These are phyloP conservation scores for Asteroscopus sphinx DNA, from an alignment of 2,888 invertebrate genomes.

Conservation along the genomic window DNA sequence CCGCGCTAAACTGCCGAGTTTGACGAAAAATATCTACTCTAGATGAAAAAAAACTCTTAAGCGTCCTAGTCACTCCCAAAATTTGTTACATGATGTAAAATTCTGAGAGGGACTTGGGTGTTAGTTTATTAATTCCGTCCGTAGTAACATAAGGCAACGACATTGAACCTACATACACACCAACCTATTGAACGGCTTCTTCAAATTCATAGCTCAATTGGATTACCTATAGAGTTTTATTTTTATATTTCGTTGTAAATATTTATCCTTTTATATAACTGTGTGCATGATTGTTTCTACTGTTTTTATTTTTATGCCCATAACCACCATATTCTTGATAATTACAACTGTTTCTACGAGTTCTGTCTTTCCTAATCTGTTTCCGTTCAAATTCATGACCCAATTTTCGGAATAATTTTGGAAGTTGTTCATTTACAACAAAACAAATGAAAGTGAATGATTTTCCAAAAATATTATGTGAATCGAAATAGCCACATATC, in stretches of 20 bases:
- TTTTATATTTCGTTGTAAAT: constrained; percentile 56
- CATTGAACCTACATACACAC: constrained; percentile 43
- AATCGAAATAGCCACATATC: constrained; percentile 56
- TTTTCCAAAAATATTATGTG: constrained; percentile 39
- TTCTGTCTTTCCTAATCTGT: constrained; percentile 50
- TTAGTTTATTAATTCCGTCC: constrained; percentile 9
- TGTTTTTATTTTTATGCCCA: constrained; percentile 72
- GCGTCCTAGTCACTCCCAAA: background rate
- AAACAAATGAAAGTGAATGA: constrained; percentile 44
- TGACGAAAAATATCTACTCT: background rate
- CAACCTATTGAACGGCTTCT: constrained; percentile 63
- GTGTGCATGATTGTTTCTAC: constrained; percentile 78
- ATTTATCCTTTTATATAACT: constrained; percentile 54
- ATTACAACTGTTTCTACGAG: constrained; percentile 56
- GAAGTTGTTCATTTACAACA: constrained; percentile 49
- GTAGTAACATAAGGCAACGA: constrained; percentile 31
- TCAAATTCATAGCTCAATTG: constrained; percentile 68
- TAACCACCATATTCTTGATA: constrained; percentile 81
- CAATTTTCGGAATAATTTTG: constrained; percentile 29
- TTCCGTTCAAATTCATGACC: constrained; percentile 42
- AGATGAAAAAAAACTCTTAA: background rate
- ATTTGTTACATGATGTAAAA: background rate
- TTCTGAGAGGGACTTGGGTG: background rate
- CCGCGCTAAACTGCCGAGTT: too few species aligned
- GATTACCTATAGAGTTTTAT: constrained; percentile 57